Base-by-base conservation (phyloP, 2,113 vertebrate species). In the Stegastes partitus region DNA sequence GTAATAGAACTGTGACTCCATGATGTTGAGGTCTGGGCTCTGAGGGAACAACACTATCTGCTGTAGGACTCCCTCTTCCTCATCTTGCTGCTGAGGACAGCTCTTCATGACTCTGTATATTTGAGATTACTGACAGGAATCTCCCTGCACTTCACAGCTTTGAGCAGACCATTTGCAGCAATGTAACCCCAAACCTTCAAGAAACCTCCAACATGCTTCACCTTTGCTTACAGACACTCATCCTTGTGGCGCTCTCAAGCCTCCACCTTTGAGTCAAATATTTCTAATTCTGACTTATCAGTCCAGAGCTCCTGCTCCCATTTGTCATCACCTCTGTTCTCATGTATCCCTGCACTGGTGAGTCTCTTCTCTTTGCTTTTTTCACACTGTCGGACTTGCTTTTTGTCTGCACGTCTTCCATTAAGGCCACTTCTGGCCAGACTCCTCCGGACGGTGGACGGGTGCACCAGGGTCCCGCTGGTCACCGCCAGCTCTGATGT, bases 401-500 rank as follows among this genome's bases (percentile, higher is more conserved):
- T 76, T 59, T 22, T 66, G 26, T 59, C 59, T 3, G 25, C 2
- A 11, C 9, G 59, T 44, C 62, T 66, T 21, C 55, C 64, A 59
- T 26, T 49, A 8, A 81, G 65, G 22, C 68, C 68, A 28, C 22
- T 82, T 14, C 66, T 76, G 61, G 51, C 45, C 47, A 82, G 62
- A 55, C 73, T 72, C 34, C 74, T 82, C 47, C 55, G 42, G 49
- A 72, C 73, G 4, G 77, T 56, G 21, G 77, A 72, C 1, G 68
- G 68, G 53, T 67, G 37, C 23, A 68, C 74, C 61, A n/a, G 34
- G 22, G 67, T 82, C 44, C 59, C 61, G 54, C 58, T 34, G 34
- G 25, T 74, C 45, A 68, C 47, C 18, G 71, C 65, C 71, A 79
- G 66, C 42, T 75, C 47, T 10, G 76, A 84, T 28, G 47, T 62